Evolutionary conservation across 2,797 vertebrate species (phyloP).

Genomic region (Malacoctenus gilli): DNA sequence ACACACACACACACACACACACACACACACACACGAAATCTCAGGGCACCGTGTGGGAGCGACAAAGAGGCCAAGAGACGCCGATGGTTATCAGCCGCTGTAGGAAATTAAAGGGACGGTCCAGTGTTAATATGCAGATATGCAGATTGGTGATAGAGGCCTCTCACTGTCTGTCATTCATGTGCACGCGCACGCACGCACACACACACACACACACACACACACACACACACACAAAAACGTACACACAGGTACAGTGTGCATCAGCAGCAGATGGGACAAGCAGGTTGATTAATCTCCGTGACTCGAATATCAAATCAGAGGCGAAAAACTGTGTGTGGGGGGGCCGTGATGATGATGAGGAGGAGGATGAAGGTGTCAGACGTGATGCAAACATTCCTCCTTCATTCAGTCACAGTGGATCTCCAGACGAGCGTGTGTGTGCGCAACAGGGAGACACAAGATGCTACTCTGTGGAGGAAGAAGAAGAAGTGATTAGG

Average conservation of each 20-base stretch:
- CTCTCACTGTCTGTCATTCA: constrained; percentile 36
- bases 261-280: constrained; percentile 24
- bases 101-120: constrained; percentile 75
- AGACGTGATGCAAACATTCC: constrained; percentile 18
- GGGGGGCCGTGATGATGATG: constrained; percentile 5
- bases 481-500: no score
- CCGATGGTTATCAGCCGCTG: constrained; percentile 61
- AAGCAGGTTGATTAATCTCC: constrained; percentile 52
- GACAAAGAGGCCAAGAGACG: constrained; percentile 47
- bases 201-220: neutral
- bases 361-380: neutral
- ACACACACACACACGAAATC: constrained; percentile 3
- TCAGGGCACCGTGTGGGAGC: constrained; percentile 5
- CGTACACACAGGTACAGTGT: constrained; percentile 16
- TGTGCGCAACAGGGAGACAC: no score
- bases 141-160: constrained; percentile 59
- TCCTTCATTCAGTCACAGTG: constrained; percentile 4
- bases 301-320: constrained; percentile 57
- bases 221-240: constrained; percentile 20
- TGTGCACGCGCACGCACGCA: neutral
- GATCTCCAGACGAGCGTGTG: no score
- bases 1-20: constrained; percentile 21
- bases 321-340: constrained; percentile 21
- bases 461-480: no score
- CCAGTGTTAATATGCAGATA: constrained; percentile 67